Base-by-base conservation (phyloP, 1,140 invertebrate species). In the Ceratosolen fusciceps region DNA sequence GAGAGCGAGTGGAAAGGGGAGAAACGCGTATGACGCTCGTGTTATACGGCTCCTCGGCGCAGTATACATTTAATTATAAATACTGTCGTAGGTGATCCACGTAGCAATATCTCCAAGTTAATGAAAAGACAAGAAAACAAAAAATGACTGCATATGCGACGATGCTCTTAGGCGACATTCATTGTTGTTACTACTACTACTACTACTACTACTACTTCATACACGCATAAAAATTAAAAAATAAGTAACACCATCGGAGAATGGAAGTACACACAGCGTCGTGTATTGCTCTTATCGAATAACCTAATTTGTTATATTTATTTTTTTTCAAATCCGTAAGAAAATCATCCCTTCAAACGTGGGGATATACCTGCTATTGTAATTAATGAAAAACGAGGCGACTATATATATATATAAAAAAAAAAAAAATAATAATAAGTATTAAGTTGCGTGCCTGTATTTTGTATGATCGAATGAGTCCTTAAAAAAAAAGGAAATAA, bases 401-500 rank as follows among this genome's bases (percentile, higher is more conserved):
- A 71, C 19, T 75, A 70, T 60, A 80, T 67, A 82, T 85, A n/a
- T n/a, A n/a, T n/a, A n/a, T n/a, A n/a, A n/a, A n/a, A n/a, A n/a
- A n/a, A n/a, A n/a, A n/a, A n/a, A n/a, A n/a, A n/a, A n/a, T n/a
- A n/a, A n/a, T n/a, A n/a, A n/a, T n/a, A 83, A 84, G 83, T 72
- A 76, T 85, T 90, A 90, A 89, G 88, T 87, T 88, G 87, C 85
- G 87, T 88, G 88, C 85, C 86, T 89, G 88, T 88, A 88, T 90
- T 90, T 90, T 90, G 89, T 90, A 90, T 90, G 88, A 89, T 86
- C 87, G 86, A 89, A 84, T 85, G 84, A 86, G 80, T 86, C 85
- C 83, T 86, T 88, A 82, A 82, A 83, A n/a, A n/a, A n/a, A n/a
- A 87, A 85, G 86, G 88, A 87, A 90, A 87, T 87, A 88, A 87